These are phyloP conservation scores for Phasianus colchicus DNA, from an alignment of 2,113 vertebrate species.

Conservation along the genomic window DNA sequence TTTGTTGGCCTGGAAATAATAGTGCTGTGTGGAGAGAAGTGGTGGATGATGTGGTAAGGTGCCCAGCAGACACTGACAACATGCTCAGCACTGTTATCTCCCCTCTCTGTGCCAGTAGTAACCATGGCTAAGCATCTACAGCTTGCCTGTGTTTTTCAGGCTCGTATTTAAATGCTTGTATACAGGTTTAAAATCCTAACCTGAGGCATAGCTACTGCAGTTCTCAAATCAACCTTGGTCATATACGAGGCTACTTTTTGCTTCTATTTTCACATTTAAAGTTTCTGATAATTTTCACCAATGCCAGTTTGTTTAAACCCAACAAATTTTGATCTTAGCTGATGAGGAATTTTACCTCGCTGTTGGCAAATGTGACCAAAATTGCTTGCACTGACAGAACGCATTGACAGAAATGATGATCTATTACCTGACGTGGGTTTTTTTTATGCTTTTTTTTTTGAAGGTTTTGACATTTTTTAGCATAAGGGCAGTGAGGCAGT, in stretches of 20 bases:
- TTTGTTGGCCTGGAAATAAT: background rate
- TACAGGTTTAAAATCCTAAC: background rate
- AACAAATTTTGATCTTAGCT: background rate
- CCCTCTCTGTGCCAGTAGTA: background rate
- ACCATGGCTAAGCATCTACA: fast-evolving
- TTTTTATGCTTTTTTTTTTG: background rate
- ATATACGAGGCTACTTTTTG: background rate
- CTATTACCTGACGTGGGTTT: background rate
- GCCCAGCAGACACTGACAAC: background rate
- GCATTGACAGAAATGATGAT: background rate
- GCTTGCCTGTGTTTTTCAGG: background rate
- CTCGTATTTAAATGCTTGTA: background rate
- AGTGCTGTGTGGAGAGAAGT: background rate
- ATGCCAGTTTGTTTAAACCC: background rate
- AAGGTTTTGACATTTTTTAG: background rate
- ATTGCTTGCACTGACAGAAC: background rate
- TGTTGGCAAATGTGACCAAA: fast-evolving
- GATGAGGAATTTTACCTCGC: background rate
- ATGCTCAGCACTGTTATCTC: background rate
- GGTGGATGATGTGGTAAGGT: background rate
- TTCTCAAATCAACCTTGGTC: background rate
- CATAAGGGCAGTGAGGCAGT: too few relatives aligned
- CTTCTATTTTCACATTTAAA: background rate
- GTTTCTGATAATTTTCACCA: background rate
- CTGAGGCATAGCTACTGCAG: fast-evolving